Base-by-base conservation (phyloP, 2,113 vertebrate genomes). In the Trachemys scripta region DNA sequence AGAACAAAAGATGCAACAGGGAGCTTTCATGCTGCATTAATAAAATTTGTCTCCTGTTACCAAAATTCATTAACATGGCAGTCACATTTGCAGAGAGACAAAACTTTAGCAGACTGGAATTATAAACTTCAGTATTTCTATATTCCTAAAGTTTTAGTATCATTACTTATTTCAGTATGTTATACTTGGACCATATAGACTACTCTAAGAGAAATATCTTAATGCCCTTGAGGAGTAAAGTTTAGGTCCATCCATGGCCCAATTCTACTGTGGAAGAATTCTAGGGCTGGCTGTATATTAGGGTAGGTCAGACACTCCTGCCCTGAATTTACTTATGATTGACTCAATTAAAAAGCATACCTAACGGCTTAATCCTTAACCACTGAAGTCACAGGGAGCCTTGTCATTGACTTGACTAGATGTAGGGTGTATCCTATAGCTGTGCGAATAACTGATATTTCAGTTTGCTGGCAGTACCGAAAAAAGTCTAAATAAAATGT, bases 1-100 rank as follows among this genome's bases (percentile, higher is more conserved):
- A 96, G 80, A 94, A 94, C 57, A 91, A 95, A 95, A 92, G 85
- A 94, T 90, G 65, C 35, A 92, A 94, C 27, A 81, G 90, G 47
- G 56, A 89, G 59, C 38, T 95, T 95, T 90, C 84, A 96, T 50
- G 94, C 75, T 57, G 42, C 56, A 31, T 79, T 57, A 17, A n/a
- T 49, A 47, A 91, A 96, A 95, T 93, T 80, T 65, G n/a, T 84
- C 78, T 31, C 59, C 51, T 94, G 69, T 42, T 89, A 94, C 80
- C 80, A 86, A 92, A 92, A 93, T 65, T 90, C 84, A 84, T 95
- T 96, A 92, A 54, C 84, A 85, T 50, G 27, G 90, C 57, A 94
- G 91, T 92, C 57, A 79, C 53, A 93, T 85, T 50, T 90, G 82
- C 89, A 94, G 19, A 90, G 65, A 93, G 35, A 57, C 22, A 90